A percentile compares a stretch with the other conserved stretches of the same genome.
phyloP scores from a whole-genome alignment of 2,888 invertebrate genomes.

The Pristionchus mayeri region DNA sequence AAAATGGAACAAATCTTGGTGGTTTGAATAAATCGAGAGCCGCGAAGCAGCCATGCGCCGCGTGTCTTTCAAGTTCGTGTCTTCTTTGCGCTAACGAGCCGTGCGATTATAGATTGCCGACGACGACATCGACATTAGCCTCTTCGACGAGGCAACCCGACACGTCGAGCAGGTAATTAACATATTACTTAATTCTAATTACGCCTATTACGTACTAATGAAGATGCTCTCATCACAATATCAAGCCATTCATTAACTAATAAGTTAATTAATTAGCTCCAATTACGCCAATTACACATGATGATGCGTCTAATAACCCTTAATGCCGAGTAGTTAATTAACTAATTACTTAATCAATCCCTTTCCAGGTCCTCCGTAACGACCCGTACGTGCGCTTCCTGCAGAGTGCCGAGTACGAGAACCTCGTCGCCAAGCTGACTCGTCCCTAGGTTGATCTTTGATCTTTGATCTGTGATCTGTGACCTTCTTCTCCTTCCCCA shows the following conservation, averaged over 20 bases:
- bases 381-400: constrained; percentile 75
- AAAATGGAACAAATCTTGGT: no score
- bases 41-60: no score
- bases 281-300: neutral
- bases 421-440: constrained; percentile 56
- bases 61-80: no score
- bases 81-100: no score
- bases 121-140: constrained; percentile 69
- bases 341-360: no score
- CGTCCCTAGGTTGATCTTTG: constrained; percentile 11
- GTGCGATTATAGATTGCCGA: no score
- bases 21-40: no score
- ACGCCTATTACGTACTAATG: no score
- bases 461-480: neutral
- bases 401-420: constrained; percentile 67
- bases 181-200: no score
- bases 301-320: neutral
- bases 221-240: no score
- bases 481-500: neutral
- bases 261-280: neutral
- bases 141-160: constrained; percentile 75
- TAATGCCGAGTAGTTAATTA: no score
- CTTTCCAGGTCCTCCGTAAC: constrained; percentile 62
- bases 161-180: constrained; percentile 72
- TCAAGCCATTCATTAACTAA: no score